Evolutionary conservation across 2,888 invertebrate genomes (phyloP), one percentile per base, ranked within the genome.

Genomic region (Drosophila yooni): DNA sequence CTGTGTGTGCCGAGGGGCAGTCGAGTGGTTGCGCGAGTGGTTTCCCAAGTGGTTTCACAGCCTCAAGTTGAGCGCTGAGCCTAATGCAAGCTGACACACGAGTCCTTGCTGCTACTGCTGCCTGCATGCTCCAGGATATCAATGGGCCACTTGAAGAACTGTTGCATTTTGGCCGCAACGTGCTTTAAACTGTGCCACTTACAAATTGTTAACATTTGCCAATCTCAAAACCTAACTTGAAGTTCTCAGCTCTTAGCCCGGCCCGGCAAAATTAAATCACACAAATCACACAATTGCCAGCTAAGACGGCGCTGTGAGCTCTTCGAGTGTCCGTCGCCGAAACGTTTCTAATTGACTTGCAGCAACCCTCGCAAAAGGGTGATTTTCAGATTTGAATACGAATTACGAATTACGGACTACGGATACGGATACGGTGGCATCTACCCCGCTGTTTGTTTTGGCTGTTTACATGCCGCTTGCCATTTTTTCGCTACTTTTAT

Each of bases 41-140:
- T 29, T 50, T 7, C 29, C 34, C 51, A 36, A 70, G 75, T 71
- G 58, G 25, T 34, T 53, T 46, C 54, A 67, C 57, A 50, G 59
- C 60, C 53, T 60, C 40, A 59, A 70, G 62, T 51, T 51, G 48
- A n/a, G 54, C 62, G 52, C 68, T 88, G 86, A 86, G 78, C 70
- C 72, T 86, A 86, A 86, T 86, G 82, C 82, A 74, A 86, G 76
- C 84, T 86, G 85, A 86, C 85, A 86, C 85, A 86, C 84, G 83
- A 86, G 82, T 75, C 79, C 76, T 64, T 54, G 54, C 40, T 29
- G 58, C 70, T 0, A 11, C 27, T 40, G 40, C 27, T 38, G 58
- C 21, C 36, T 58, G 25, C 27, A 11, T 40, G 43, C 29, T 51
- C 29, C 18, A 11, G 51, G 0, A 54, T 46, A 36, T 68, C 68